Percentiles rank a stretch among this genome's conserved stretches.
Evolutionary conservation across 2,797 vertebrate species (phyloP).

Genomic region (Mallotus villosus): DNA sequence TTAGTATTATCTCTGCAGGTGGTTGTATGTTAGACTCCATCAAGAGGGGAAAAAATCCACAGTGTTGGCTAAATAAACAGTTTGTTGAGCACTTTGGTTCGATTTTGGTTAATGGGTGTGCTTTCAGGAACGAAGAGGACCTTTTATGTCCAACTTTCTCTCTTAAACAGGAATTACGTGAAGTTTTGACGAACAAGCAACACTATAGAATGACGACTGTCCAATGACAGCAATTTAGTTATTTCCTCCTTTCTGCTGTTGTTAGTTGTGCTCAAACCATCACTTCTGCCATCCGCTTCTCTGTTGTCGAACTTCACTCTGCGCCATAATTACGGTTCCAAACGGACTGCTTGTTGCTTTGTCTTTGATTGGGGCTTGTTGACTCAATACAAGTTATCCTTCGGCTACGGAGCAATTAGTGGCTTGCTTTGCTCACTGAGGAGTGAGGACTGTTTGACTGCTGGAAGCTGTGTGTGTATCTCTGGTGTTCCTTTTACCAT

Average conservation of each 20-base stretch:
- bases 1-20: constrained; percentile 23
- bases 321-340: constrained; percentile 30
- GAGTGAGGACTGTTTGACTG: constrained; percentile 24
- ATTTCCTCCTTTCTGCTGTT: no score
- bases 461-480: constrained; percentile 25
- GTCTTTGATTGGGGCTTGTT: constrained; percentile 14
- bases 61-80: neutral
- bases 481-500: constrained; percentile 25
- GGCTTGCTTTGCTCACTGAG: constrained; percentile 24
- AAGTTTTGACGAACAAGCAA: neutral
- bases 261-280: no score
- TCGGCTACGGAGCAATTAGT: constrained; percentile 27
- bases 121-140: neutral
- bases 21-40: constrained; percentile 21
- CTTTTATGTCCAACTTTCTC: neutral
- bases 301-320: constrained; percentile 8
- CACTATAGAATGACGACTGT: neutral
- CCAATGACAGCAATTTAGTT: neutral
- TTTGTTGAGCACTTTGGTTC: no score
- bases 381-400: constrained; percentile 22
- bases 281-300: constrained; percentile 1
- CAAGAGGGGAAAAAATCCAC: neutral
- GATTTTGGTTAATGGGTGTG: no score
- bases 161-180: neutral
- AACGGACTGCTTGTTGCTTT: constrained; percentile 18